These are phyloP conservation scores for Limnephilus lunatus DNA, from an alignment of 2,888 invertebrate genomes.

Conservation along the genomic window DNA sequence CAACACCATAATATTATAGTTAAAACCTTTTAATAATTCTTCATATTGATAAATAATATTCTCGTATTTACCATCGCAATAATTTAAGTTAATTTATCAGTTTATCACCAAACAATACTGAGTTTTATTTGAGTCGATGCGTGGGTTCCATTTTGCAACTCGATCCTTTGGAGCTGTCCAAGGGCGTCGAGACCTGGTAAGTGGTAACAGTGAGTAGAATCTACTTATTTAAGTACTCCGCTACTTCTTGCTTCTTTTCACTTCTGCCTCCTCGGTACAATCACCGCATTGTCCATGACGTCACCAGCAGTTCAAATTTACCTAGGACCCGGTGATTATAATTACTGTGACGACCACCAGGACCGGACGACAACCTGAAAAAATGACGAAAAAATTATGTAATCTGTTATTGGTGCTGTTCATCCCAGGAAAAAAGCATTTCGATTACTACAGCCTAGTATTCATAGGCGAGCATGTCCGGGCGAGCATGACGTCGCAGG, in stretches of 20 bases:
- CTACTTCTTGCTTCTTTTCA: background rate
- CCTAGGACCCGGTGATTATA: background rate
- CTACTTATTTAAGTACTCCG: background rate
- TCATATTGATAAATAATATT: background rate
- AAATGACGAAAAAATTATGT: too few relatives aligned
- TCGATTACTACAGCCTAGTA: too few relatives aligned
- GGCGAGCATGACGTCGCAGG: too few relatives aligned
- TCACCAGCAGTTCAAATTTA: background rate
- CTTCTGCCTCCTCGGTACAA: background rate
- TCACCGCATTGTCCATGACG: slow-evolving; percentile 17
- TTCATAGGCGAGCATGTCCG: too few relatives aligned
- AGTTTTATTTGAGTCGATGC: background rate
- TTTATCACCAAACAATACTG: background rate
- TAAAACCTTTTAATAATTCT: background rate
- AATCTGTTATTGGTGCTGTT: background rate
- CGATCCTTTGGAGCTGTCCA: background rate
- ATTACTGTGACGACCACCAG: background rate
- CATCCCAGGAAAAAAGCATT: too few relatives aligned
- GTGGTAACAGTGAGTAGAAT: background rate
- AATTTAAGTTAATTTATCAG: background rate
- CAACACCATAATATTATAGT: background rate
- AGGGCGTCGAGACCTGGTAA: background rate
- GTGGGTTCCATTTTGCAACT: background rate
- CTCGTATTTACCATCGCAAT: background rate
- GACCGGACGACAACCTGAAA: background rate